Conservation (phyloP, 1,140 invertebrate genomes). For the Drosophila novamexicana region DNA sequence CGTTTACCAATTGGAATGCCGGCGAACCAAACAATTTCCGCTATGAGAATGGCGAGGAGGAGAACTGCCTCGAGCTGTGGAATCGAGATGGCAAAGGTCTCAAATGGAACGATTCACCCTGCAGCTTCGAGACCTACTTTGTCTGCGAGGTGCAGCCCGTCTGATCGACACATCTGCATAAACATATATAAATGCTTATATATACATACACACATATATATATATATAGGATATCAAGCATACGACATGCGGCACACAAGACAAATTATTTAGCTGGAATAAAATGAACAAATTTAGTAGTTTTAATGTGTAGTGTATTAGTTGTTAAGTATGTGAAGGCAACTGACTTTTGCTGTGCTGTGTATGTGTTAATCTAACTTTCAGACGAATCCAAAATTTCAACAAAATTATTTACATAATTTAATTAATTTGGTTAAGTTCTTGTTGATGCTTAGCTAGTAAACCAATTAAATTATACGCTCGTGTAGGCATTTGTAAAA, state of each 20-base stretch:
- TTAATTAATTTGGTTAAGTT: conserved; percentile 51
- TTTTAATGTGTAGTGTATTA: conserved; percentile 45
- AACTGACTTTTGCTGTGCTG: conserved; percentile 7
- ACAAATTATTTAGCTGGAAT: conserved; percentile 10
- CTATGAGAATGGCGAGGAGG: conserved; percentile 96
- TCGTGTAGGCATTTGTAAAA: conserved; percentile 67
- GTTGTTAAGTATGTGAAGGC: conserved; percentile 25
- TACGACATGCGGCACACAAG: conserved; percentile 29
- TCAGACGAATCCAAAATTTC: conserved; percentile 32
- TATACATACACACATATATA: conserved; percentile 4
- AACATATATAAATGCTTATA: background rate
- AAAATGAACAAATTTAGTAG: conserved; percentile 45
- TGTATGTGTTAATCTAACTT: conserved; percentile 33
- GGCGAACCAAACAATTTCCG: conserved; percentile 96
- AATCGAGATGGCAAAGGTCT: conserved; percentile 95
- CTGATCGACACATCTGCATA: conserved; percentile 9
- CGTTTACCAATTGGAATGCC: conserved; percentile 96
- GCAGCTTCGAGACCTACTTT: conserved; percentile 96
- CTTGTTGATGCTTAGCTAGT: conserved; percentile 70
- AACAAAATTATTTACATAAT: conserved; percentile 14
- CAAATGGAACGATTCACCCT: conserved; percentile 97
- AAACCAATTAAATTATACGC: conserved; percentile 73
- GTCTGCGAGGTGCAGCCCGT: conserved; percentile 92
- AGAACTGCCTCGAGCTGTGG: conserved; percentile 95
- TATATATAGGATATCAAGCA: conserved; percentile 19